Evolutionary conservation across 1,140 invertebrate species (phyloP).

Genomic region (Metopolophium dirhodum): DNA sequence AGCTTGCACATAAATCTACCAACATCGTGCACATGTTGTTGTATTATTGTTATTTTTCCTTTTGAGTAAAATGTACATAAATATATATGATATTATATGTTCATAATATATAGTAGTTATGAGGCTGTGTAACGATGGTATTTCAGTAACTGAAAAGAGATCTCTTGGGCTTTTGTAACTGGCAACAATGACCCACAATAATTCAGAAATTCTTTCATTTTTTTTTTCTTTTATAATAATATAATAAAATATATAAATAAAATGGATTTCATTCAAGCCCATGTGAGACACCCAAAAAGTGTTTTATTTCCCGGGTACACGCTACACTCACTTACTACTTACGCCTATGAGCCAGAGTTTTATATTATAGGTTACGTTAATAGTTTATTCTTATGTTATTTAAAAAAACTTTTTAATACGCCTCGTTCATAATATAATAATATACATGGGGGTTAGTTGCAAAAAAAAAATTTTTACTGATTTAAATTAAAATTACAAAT

Average conservation of each 20-base stretch:
- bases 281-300: not conserved
- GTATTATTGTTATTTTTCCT: constrained; percentile 23
- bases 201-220: constrained; percentile 38
- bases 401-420: not conserved
- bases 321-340: not conserved
- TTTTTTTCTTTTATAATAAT: not conserved
- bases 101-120: constrained; percentile 21
- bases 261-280: constrained; percentile 9
- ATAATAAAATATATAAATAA: constrained; percentile 36
- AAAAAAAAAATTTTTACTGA: not conserved
- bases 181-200: constrained; percentile 41
- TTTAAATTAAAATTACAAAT: not conserved
- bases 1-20: not conserved
- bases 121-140: constrained; percentile 38
- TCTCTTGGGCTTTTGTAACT: constrained; percentile 47
- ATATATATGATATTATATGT: not conserved
- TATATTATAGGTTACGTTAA: not conserved
- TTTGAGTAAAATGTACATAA: constrained; percentile 9
- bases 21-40: not conserved
- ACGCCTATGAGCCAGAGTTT: not conserved
- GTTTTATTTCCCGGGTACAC: not conserved
- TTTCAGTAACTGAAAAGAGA: constrained; percentile 45
- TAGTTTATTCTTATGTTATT: not conserved
- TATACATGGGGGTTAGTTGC: not conserved
- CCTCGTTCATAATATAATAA: too few relatives aligned